Evolutionary conservation across 2,797 vertebrate species (phyloP).

Genomic region (Oreochromis mossambicus): DNA sequence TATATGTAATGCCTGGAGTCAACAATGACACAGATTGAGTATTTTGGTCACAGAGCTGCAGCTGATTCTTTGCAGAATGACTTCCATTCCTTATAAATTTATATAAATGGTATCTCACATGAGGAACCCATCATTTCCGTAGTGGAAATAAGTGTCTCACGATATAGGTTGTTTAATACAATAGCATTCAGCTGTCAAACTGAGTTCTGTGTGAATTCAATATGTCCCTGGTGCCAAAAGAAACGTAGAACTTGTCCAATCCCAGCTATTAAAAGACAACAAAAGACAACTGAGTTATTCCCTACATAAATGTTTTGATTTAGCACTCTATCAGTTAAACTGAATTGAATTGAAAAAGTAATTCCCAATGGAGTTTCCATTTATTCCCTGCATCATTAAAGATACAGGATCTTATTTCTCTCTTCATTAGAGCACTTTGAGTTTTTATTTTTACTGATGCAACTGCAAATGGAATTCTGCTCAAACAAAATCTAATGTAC

Average conservation of each 20-base stretch:
- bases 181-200: background rate
- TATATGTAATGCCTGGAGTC: slow-evolving; percentile 42
- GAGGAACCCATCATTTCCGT: background rate
- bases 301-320: background rate
- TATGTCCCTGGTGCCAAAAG: background rate
- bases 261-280: background rate
- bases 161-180: background rate
- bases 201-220: background rate
- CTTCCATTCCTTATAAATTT: background rate
- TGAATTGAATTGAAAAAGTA: background rate
- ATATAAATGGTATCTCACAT: background rate
- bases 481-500: background rate
- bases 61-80: background rate
- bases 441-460: background rate
- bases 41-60: slow-evolving; percentile 27
- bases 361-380: background rate
- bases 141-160: background rate
- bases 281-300: background rate
- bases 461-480: background rate
- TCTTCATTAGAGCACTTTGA: background rate
- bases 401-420: background rate
- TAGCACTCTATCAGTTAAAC: background rate
- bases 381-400: background rate
- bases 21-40: slow-evolving; percentile 28
- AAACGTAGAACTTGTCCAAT: background rate